Evolutionary conservation across 2,888 invertebrate species (phyloP).

Genomic region (Xanthia togata): DNA sequence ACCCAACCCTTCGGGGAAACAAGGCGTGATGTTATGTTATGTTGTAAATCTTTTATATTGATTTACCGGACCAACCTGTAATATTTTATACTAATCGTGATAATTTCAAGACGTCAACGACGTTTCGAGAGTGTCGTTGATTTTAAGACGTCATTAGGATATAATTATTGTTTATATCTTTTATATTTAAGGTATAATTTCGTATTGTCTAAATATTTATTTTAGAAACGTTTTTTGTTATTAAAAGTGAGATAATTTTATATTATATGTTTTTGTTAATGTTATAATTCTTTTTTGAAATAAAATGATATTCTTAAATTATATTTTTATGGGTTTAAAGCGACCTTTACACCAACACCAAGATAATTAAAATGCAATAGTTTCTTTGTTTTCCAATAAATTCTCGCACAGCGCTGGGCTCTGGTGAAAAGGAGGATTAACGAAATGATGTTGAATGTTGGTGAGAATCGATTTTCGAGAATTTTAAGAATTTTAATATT

Average conservation of each 20-base stretch:
- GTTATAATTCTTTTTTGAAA: neutral
- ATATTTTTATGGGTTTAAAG: too few species aligned
- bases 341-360: too few species aligned
- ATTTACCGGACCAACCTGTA: neutral
- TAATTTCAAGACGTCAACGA: too few species aligned
- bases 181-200: constrained; percentile 5
- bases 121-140: too few species aligned
- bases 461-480: too few species aligned
- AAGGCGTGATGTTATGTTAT: too few species aligned
- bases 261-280: neutral
- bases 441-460: too few species aligned
- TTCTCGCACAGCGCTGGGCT: neutral
- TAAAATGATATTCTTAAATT: neutral
- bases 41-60: too few species aligned
- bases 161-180: neutral
- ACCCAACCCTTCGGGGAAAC: too few species aligned
- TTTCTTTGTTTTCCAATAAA: neutral
- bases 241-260: neutral
- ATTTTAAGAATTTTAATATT: too few species aligned
- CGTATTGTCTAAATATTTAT: neutral
- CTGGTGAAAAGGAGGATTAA: neutral
- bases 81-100: constrained; percentile 10
- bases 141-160: too few species aligned
- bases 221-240: neutral
- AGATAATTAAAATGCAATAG: too few species aligned